Evolutionary conservation across 2,888 invertebrate species (phyloP), one percentile per base, ranked within the genome.

Genomic region (Lamellibrachia columna): DNA sequence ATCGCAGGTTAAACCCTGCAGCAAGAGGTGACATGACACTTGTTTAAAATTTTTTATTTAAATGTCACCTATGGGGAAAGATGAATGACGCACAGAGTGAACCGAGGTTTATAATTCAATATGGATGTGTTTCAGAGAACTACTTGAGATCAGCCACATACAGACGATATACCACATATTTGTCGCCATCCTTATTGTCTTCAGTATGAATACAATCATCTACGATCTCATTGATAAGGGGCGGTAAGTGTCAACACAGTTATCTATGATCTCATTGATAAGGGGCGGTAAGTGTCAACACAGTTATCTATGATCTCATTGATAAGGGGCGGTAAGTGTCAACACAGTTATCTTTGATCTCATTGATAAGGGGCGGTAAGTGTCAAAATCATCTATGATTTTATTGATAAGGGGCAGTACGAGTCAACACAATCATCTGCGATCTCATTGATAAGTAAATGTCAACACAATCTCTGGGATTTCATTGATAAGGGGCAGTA

Each of bases 131-230:
- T 96, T 90, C 95, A 97, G 97, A 0, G 98, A 98, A 93, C 97
- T 99, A 52, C 97, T 98, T 94, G 97, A 98, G 95, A 97, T 98
- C 92, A 97, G 97, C 92, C 98, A 98, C 96, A 98, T 99, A 95
- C 97, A 97, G 95, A 98, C 98, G 3, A 98, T 99, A 94, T 98
- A 98, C 96, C 98, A 98, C 96, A 98, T 98, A 94, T 98, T 98
- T 96, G 97, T 98, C 91, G 98, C 98, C 40, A 98, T 98, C 94
- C 97, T 98, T 75, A 97, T 98, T 92, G 97, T 98, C 75, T 97
- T 98, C 94, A 97, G 98, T 92, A 96, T 98, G 93, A 98, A 98
- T 95, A 98, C 98, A 7, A 97, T 60, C 60, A 60, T 60, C 60
- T 60, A 60, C 60, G 60, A 60, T 60, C 60, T 60, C 60, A 60